Evolutionary conservation across 1,140 invertebrate genomes (phyloP).

Genomic region (Laodelphax striatellus): DNA sequence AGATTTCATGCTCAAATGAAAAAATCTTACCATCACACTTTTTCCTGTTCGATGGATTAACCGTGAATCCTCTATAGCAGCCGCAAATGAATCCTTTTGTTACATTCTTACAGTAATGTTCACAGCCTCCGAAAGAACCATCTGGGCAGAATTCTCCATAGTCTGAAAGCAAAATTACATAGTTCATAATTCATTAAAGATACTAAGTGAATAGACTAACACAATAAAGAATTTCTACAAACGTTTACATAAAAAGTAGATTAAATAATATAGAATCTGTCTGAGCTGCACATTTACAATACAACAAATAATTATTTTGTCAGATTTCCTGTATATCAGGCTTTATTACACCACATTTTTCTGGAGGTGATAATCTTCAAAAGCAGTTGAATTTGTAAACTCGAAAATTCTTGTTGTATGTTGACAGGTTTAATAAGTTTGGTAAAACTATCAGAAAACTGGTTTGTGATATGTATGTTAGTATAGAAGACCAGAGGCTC

Average conservation of each 20-base stretch:
- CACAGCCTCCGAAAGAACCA: conserved; percentile 75
- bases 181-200: conserved; percentile 5
- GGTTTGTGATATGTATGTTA: too few species aligned
- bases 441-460: too few species aligned
- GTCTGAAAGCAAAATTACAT: conserved; percentile 32
- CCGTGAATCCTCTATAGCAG: conserved; percentile 65
- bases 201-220: too few species aligned
- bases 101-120: conserved; percentile 81
- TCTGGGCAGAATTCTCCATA: conserved; percentile 54
- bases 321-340: too few species aligned
- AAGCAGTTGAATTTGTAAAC: too few species aligned
- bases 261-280: background rate
- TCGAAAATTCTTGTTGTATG: too few species aligned
- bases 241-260: conserved; percentile 3
- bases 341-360: too few species aligned
- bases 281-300: background rate
- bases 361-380: too few species aligned
- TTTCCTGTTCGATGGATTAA: conserved; percentile 59
- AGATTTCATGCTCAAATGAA: too few species aligned
- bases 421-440: too few species aligned
- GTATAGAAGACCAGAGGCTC: too few species aligned
- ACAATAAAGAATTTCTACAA: too few species aligned
- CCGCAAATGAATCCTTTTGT: conserved; percentile 31
- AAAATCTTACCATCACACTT: conserved; percentile 45
- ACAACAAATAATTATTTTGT: background rate